These are phyloP conservation scores for Andricus quercusramuli DNA, from an alignment of 2,888 invertebrate species.

Conservation along the genomic window DNA sequence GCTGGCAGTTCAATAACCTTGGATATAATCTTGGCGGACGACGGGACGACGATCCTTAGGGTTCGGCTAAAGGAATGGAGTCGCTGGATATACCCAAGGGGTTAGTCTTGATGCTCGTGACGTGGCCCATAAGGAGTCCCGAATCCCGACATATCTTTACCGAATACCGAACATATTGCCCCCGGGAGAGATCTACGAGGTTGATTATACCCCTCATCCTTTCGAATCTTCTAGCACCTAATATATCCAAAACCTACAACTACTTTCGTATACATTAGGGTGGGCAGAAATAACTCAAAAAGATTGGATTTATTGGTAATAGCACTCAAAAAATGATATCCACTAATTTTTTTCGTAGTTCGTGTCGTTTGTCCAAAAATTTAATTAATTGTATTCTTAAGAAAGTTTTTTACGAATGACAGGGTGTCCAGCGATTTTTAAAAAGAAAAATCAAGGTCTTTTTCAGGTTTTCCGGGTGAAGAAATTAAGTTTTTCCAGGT, in stretches of 20 bases:
- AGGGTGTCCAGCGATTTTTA: no score
- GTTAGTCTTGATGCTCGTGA: conserved; percentile 49
- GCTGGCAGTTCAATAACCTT: conserved; percentile 1
- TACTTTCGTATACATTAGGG: no score
- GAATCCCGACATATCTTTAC: conserved; percentile 61
- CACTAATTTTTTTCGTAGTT: no score
- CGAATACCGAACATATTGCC: conserved; percentile 59
- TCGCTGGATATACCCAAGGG: conserved; percentile 44
- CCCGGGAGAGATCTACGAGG: conserved; percentile 58
- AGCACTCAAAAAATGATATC: no score
- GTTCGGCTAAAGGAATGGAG: background rate
- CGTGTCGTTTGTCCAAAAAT: no score
- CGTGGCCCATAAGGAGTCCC: conserved; percentile 46
- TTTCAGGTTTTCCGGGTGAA: no score
- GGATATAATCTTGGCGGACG: background rate
- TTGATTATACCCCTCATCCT: conserved; percentile 54
- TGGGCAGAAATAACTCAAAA: no score
- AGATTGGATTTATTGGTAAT: no score
- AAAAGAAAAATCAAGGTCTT: no score
- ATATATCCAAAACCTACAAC: background rate
- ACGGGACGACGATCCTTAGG: background rate
- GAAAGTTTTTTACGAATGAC: no score
- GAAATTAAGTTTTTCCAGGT: no score
- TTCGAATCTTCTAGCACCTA: conserved; percentile 14
- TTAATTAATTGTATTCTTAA: no score